A percentile compares a stretch with the other conserved stretches of the same genome.
Evolutionary conservation across 2,888 invertebrate species (phyloP).

Genomic region (Lobophora halterata): DNA sequence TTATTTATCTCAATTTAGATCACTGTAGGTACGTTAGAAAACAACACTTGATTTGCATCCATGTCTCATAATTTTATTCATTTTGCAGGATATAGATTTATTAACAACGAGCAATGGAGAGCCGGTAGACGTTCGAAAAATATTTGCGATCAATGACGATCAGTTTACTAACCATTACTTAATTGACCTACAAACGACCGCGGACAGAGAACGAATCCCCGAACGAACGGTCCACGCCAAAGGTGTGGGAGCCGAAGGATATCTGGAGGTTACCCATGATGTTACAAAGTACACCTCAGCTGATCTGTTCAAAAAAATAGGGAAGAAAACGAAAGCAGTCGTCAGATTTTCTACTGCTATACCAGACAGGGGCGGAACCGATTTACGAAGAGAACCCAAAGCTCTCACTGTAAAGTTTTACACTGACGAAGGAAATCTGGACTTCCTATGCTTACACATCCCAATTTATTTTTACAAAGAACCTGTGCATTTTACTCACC

Average conservation of each 20-base stretch:
- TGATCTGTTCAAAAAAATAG: constrained; percentile 85
- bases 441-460: constrained; percentile 91
- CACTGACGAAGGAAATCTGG: constrained; percentile 93
- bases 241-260: constrained; percentile 91
- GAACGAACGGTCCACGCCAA: constrained; percentile 96
- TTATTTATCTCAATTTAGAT: no score
- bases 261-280: constrained; percentile 91
- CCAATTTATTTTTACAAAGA: constrained; percentile 94
- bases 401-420: constrained; percentile 95
- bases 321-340: constrained; percentile 87
- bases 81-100: constrained; percentile 51
- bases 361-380: constrained; percentile 91
- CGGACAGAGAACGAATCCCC: constrained; percentile 92
- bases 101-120: constrained; percentile 88
- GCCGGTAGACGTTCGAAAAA: constrained; percentile 86
- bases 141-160: constrained; percentile 87
- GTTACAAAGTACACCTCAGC: constrained; percentile 88
- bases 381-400: constrained; percentile 90
- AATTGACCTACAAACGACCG: constrained; percentile 77
- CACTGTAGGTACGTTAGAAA: no score
- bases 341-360: constrained; percentile 89
- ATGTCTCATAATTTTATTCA: no score
- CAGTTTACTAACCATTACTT: constrained; percentile 38
- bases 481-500: constrained; percentile 89
- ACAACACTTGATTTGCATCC: no score